Evolutionary conservation across 2,888 invertebrate species (phyloP).

Genomic region (Aleiodes testaceus): DNA sequence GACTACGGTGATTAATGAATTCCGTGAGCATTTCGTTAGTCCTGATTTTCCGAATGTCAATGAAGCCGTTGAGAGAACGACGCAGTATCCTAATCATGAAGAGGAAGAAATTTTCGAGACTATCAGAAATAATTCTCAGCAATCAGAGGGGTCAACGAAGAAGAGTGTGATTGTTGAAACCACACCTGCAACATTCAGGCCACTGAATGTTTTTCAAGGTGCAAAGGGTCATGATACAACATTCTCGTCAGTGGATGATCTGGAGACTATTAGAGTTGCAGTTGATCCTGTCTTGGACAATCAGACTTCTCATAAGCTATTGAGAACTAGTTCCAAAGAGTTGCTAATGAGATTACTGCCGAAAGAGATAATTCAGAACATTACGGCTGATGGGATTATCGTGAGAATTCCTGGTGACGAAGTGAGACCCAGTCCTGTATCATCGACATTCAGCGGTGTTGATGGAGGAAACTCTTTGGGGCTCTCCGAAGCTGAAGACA

Average conservation of each 20-base stretch:
- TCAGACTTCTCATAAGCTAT: slow-evolving; percentile 3
- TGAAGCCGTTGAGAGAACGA: slow-evolving; percentile 18
- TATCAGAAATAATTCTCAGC: neutral
- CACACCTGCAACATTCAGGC: neutral
- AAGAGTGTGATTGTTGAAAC: neutral
- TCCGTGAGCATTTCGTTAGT: slow-evolving; percentile 30
- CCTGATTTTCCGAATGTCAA: slow-evolving; percentile 18
- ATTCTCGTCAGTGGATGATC: neutral
- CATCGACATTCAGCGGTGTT: neutral
- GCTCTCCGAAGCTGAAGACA: neutral
- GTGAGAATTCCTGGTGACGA: slow-evolving; percentile 39
- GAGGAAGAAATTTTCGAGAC: slow-evolving; percentile 6
- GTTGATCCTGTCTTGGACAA: slow-evolving; percentile 15
- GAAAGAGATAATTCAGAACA: slow-evolving; percentile 45
- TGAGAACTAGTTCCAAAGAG: slow-evolving; percentile 43
- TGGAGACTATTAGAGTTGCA: slow-evolving; percentile 3
- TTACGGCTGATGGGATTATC: slow-evolving; percentile 46
- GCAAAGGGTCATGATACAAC: neutral
- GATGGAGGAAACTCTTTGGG: slow-evolving; percentile 15
- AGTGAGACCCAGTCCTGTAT: neutral
- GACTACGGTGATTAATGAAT: slow-evolving; percentile 8
- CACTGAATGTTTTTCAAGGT: neutral
- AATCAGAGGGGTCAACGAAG: neutral
- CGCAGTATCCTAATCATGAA: neutral
- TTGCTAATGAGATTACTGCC: slow-evolving; percentile 47